Evolutionary conservation across 2,888 invertebrate genomes (phyloP), one percentile per base, ranked within the genome.

Genomic region (Drosophila birchii): DNA sequence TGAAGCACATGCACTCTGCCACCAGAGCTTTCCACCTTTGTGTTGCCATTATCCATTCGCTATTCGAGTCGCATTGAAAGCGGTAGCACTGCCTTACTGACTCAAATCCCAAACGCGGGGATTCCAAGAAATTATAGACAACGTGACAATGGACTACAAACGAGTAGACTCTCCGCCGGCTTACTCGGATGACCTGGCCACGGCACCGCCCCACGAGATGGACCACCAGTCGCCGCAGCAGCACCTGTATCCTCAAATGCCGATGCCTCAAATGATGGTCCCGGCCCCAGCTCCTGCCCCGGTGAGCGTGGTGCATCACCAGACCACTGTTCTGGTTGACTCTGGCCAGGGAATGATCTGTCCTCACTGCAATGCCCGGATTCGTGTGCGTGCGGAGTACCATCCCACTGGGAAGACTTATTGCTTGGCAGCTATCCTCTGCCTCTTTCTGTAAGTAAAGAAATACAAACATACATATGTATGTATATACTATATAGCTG

Each of bases 341-440:
- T 18, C 3, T 3, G 68, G 74, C 0, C 54, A 39, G 0, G 83
- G 83, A 20, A 73, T 72, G 71, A 38, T 61, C 26, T 84, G 83
- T 34, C 80, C 88, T 39, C 26, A 75, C 11, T 84, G 83, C 49
- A 44, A 70, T 5, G 64, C 75, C 0, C 71, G 67, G 8, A 45
- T 75, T n/a, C 18, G 39, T 0, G 1, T 80, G 54, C 59, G 62
- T 4, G 68, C 67, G n/a, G 29, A 88, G 36, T 38, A 58, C 16
- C 86, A 86, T 64, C 53, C 84, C 3, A 86, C 84, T 0, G 56
- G 78, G 12, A 58, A 11, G 11, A 84, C 83, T 1, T 84, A 80
- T 34, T 26, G 43, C 11, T 16, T 60, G 56, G 55, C 84, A 0
- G 64, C 49, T 1, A 0, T 88, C 0, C 79, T 84, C 5, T 88